A percentile compares a stretch with the other conserved stretches of the same genome.
phyloP scores from a whole-genome alignment of 2,113 vertebrate genomes.

The Varanus komodoensis region DNA sequence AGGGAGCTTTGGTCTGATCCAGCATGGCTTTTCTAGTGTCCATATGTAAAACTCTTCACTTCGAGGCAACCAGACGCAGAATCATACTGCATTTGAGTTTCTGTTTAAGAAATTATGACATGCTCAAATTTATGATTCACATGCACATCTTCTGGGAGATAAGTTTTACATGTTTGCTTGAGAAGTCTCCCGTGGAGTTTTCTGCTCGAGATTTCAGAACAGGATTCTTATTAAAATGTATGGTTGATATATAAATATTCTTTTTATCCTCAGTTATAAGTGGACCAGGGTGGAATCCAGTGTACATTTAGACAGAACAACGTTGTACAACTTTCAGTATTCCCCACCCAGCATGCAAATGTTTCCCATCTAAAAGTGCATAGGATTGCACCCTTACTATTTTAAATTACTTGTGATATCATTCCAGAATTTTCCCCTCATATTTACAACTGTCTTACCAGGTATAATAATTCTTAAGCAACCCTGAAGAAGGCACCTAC shows the following conservation, averaged over 20 bases:
- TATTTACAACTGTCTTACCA: not conserved
- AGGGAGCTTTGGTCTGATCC: too few relatives aligned
- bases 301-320: too few relatives aligned
- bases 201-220: not conserved
- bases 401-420: constrained; percentile 13
- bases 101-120: constrained; percentile 21
- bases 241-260: constrained; percentile 14
- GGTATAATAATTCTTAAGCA: not conserved
- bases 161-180: not conserved
- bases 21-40: too few relatives aligned
- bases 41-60: not conserved
- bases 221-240: not conserved
- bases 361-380: too few relatives aligned
- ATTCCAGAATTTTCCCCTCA: not conserved
- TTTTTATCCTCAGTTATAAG: constrained; percentile 23
- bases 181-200: not conserved
- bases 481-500: not conserved
- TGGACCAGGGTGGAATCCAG: not conserved
- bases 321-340: too few relatives aligned
- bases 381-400: not conserved
- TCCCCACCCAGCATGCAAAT: too few relatives aligned
- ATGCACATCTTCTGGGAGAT: not conserved
- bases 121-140: not conserved
- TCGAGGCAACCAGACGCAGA: constrained; percentile 22
- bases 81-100: constrained; percentile 21